phyloP scores from a whole-genome alignment of 2,888 invertebrate genomes.

The Caenorhabditis sp. region DNA sequence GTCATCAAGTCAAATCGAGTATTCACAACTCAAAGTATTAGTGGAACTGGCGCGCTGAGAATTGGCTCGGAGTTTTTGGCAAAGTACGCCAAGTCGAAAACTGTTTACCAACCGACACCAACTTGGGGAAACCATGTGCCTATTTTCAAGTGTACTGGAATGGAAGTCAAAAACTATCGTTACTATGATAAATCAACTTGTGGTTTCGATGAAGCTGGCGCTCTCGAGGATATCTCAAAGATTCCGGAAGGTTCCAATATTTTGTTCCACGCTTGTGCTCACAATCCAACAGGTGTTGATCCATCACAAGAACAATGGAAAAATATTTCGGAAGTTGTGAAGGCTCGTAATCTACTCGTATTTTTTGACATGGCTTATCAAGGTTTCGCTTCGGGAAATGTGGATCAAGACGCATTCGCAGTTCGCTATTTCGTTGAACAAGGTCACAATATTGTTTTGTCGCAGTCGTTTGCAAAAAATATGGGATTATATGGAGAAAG shows the following conservation, averaged over 20 bases:
- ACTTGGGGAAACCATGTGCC: slow-evolving; percentile 99
- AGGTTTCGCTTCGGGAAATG: slow-evolving; percentile 94
- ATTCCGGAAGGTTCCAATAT: slow-evolving; percentile 78
- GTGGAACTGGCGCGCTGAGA: slow-evolving; percentile 95
- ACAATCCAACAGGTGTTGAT: slow-evolving; percentile 89
- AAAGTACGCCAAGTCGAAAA: slow-evolving; percentile 80
- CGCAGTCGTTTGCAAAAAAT: slow-evolving; percentile 98
- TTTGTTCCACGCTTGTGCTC: slow-evolving; percentile 93
- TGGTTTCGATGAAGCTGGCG: slow-evolving; percentile 89
- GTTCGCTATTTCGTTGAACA: slow-evolving; percentile 76
- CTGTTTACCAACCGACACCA: slow-evolving; percentile 85
- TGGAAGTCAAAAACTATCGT: slow-evolving; percentile 86
- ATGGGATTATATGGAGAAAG: slow-evolving; percentile 98
- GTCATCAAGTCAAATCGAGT: slow-evolving; percentile 72
- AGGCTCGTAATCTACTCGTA: slow-evolving; percentile 71
- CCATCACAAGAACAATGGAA: slow-evolving; percentile 84
- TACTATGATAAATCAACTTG: slow-evolving; percentile 93
- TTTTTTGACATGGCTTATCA: slow-evolving; percentile 71
- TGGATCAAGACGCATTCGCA: slow-evolving; percentile 89
- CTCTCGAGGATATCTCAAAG: slow-evolving; percentile 76
- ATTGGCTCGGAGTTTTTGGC: slow-evolving; percentile 87
- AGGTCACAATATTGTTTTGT: slow-evolving; percentile 88
- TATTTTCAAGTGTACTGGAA: slow-evolving; percentile 85
- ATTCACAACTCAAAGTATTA: slow-evolving; percentile 83
- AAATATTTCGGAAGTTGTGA: slow-evolving; percentile 85